Evolutionary conservation across 2,113 vertebrate species (phyloP).

Genomic region (Oncorhynchus keta): DNA sequence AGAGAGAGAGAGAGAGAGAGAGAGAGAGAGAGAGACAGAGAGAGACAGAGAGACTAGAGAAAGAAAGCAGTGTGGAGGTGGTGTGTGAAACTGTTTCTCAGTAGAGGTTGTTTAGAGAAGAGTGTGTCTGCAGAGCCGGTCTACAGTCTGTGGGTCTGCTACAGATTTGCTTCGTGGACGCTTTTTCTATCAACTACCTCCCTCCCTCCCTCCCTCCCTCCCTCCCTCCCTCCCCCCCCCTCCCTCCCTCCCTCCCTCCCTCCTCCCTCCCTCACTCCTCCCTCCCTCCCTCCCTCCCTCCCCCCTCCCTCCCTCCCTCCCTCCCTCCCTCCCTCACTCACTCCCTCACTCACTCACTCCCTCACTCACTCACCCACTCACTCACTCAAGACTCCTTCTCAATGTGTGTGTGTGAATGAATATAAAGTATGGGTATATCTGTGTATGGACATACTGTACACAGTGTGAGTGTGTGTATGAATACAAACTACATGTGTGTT

Average conservation of each 20-base stretch:
- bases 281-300: not conserved
- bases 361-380: not conserved
- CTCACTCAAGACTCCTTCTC: not conserved
- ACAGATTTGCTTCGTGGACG: not conserved
- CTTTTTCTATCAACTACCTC: slow-evolving; percentile 10
- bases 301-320: too few relatives aligned
- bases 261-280: not conserved
- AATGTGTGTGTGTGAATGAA: slow-evolving; percentile 10
- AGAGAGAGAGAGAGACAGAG: slow-evolving; percentile 6
- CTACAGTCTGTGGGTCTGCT: slow-evolving; percentile 5
- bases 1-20: not conserved
- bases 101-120: slow-evolving; percentile 4
- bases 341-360: not conserved
- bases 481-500: slow-evolving; percentile 1
- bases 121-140: slow-evolving; percentile 4
- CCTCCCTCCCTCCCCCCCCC: too few relatives aligned
- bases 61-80: slow-evolving; percentile 4
- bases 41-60: too few relatives aligned
- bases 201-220: not conserved
- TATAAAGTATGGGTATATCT: not conserved
- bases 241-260: not conserved
- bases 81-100: not conserved
- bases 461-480: slow-evolving; percentile 15
- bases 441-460: not conserved
- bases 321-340: not conserved